These are phyloP conservation scores for Dunckerocampus dactyliophorus DNA, from an alignment of 2,113 vertebrate genomes.

Conservation along the genomic window DNA sequence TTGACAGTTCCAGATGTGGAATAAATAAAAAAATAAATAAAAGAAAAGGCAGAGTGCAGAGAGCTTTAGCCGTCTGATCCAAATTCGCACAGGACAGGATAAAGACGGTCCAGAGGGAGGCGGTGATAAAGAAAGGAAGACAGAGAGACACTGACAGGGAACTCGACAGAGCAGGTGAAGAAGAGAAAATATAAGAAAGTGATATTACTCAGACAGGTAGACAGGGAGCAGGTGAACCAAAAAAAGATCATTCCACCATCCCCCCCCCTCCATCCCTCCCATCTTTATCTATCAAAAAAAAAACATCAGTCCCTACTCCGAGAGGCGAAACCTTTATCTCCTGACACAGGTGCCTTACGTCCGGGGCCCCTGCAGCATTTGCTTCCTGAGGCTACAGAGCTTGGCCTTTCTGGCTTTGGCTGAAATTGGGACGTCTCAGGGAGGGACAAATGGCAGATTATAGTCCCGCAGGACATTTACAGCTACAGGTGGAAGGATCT, in stretches of 20 bases:
- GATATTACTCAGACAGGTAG: conserved; percentile 64
- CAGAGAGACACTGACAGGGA: conserved; percentile 19
- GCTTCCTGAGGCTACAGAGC: conserved; percentile 50
- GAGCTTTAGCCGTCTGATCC: conserved; percentile 66
- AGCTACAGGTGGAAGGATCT: conserved; percentile 60
- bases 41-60: conserved; percentile 42
- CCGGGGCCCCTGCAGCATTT: conserved; percentile 46
- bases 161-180: conserved; percentile 41
- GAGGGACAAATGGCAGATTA: conserved; percentile 71
- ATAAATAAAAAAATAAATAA: conserved; percentile 56
- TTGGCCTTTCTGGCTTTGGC: conserved; percentile 26
- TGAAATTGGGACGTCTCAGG: conserved; percentile 45
- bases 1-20: conserved; percentile 74
- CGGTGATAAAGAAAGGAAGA: conserved; percentile 8
- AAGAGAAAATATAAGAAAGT: conserved; percentile 56
- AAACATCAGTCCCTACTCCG: conserved; percentile 66
- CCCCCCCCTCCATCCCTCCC: conserved; percentile 20
- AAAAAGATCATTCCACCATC: conserved; percentile 56
- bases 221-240: conserved; percentile 34
- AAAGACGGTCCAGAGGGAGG: conserved; percentile 45
- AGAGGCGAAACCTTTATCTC: conserved; percentile 78
- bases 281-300: conserved; percentile 73
- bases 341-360: conserved; percentile 68
- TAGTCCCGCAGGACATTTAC: conserved; percentile 50
- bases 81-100: conserved; percentile 65